Evolutionary conservation across 2,797 vertebrate species (phyloP), one percentile per base, ranked within the genome.

Genomic region (Pantherophis alleghaniensis): DNA sequence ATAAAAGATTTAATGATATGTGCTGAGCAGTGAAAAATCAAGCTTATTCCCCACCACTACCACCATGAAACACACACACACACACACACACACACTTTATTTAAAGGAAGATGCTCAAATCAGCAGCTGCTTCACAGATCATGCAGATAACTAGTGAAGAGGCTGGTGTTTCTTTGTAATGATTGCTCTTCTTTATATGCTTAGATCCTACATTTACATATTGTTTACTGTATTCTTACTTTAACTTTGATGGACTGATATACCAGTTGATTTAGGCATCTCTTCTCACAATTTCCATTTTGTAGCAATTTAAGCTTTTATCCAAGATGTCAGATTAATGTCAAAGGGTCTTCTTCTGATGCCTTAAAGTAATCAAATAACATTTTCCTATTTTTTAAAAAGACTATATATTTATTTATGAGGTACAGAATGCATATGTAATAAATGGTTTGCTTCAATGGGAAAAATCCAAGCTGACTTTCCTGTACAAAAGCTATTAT

Each of bases 241-340:
- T 96, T 97, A 97, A 96, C 95, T 92, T 96, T 97, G 96, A 94
- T 96, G 96, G 95, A 97, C 97, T 97, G 97, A 95, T 97, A 95
- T 37, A 95, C 96, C 90, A 97, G 96, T 97, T 96, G 96, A 97
- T 97, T 96, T 96, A 97, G 91, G 92, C 97, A 97, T 96, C 96
- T 97, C 28, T 95, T 94, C 96, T 95, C 94, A 94, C 96, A 95
- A 96, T 93, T 97, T 97, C 95, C 94, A 95, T 96, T 97, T 96
- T 97, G 95, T 96, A 94, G 88, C 91, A 89, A 93, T 92, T 93
- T 91, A 90, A 95, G 96, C 89, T 97, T 97, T 96, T 95, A 96
- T 97, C 97, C 90, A 87, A 86, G 94, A 91, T 96, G 95, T 95
- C 96, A 96, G 96, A 94, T 89, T 95, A 96, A 83, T 97, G 95